Base-by-base conservation (phyloP, 2,113 vertebrate genomes). In the Mohoua ochrocephala region DNA sequence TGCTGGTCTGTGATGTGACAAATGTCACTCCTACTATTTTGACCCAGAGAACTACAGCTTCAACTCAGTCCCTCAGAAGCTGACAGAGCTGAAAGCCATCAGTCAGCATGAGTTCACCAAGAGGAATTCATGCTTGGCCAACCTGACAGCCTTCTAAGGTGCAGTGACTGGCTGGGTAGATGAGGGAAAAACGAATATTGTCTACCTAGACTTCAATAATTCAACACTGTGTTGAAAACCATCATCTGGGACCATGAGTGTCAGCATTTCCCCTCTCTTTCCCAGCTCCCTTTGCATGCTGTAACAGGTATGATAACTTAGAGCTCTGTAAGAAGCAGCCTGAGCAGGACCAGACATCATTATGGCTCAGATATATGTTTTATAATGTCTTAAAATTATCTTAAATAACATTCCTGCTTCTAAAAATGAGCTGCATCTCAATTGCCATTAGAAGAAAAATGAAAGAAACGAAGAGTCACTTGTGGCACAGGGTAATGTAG, bases 1-100 rank as follows among this genome's bases (percentile, higher is more conserved):
- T 82, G 44, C 57, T 79, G 14, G 23, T 61, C 57, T 69, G 0
- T 0, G 0, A 3, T 2, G 1, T 64, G 47, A 24, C 42, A 91
- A 47, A 39, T 30, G 19, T 57, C 71, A 84, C n/a, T 65, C 1
- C n/a, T 52, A 2, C 37, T 50, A 63, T 22, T 41, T 79, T 47
- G 23, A 60, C 3, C 26, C 7, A 54, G 39, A 11, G 22, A 56
- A 4, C 10, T 53, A 21, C 27, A 80, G 41, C 57, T 45, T 80
- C n/a, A 84, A 31, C 31, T 80, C 71, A 49, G 1, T 84, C 37
- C 19, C n/a, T 89, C 63, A 20, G 11, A 77, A 87, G 17, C 10
- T 73, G n/a, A 11, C 64, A 73, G 49, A 86, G 22, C 33, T 8
- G 5, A 60, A 95, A 65, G 31, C 57, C 54, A 65, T 31, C 44